Percentiles rank a stretch among this genome's conserved stretches.
Conservation (phyloP, 2,113 vertebrate genomes). For the Morone chrysops region DNA sequence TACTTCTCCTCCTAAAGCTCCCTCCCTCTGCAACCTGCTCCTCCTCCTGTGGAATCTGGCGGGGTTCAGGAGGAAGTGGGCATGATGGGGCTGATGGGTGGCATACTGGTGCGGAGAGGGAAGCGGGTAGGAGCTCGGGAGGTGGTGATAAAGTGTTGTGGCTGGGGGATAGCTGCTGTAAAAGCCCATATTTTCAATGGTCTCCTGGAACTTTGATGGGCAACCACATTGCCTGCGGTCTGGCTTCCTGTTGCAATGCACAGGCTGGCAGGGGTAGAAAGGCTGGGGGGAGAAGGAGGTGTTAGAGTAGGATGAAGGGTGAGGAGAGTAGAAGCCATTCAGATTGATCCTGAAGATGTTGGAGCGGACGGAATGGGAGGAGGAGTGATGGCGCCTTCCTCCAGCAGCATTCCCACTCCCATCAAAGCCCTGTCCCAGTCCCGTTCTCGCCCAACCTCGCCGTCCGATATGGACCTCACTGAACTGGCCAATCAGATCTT, state of each 20-base stretch:
- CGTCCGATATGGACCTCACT: conserved; percentile 93
- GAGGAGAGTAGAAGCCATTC: conserved; percentile 95
- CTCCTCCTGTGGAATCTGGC: conserved; percentile 96
- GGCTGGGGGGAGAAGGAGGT: conserved; percentile 81
- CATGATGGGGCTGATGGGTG: conserved; percentile 84
- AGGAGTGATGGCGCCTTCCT: conserved; percentile 86
- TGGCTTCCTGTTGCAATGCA: conserved; percentile 93
- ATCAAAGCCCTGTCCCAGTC: conserved; percentile 61
- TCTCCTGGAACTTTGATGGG: conserved; percentile 92
- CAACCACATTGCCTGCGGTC: conserved; percentile 92
- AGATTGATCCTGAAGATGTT: conserved; percentile 94
- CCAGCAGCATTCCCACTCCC: conserved; percentile 60
- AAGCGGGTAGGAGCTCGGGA: conserved; percentile 72
- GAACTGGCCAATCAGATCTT: conserved; percentile 91
- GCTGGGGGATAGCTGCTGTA: conserved; percentile 93
- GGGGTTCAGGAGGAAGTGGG: conserved; percentile 94
- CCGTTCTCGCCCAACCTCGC: conserved; percentile 82
- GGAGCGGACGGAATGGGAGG: conserved; percentile 91
- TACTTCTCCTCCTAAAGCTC: conserved; percentile 85
- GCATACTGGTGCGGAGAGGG: conserved; percentile 85
- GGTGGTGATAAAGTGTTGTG: conserved; percentile 90
- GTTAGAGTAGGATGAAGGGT: conserved; percentile 79
- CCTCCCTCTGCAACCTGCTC: conserved; percentile 91
- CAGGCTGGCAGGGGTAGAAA: conserved; percentile 88
- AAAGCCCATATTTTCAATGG: conserved; percentile 93